Evolutionary conservation across 2,888 invertebrate species (phyloP).

Genomic region (Vannuccia rotundouncinata): DNA sequence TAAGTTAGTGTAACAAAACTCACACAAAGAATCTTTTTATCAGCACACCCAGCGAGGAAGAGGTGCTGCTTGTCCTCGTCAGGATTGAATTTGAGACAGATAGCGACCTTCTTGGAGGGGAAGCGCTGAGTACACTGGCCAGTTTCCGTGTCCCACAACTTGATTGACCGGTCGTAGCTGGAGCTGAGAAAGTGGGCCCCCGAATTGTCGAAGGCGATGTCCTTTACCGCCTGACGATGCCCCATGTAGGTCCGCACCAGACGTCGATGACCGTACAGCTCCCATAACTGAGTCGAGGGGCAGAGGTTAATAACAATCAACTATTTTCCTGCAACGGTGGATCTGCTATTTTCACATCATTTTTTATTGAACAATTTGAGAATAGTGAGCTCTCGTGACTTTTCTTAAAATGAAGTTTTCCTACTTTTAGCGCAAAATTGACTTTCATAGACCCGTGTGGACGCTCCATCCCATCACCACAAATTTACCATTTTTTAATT

Average conservation of each 20-base stretch:
- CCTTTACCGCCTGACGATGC: slow-evolving; percentile 90
- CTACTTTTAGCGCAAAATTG: too few species aligned
- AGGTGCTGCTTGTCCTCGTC: slow-evolving; percentile 92
- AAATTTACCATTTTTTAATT: too few species aligned
- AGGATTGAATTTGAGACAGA: slow-evolving; percentile 95
- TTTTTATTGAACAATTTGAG: too few species aligned
- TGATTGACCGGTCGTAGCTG: slow-evolving; percentile 87
- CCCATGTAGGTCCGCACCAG: slow-evolving; percentile 90
- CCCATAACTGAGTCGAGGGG: slow-evolving; percentile 81
- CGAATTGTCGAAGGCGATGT: slow-evolving; percentile 86
- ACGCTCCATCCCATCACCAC: too few species aligned
- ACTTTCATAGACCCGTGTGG: too few species aligned
- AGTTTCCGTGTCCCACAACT: slow-evolving; percentile 97
- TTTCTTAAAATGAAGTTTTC: too few species aligned
- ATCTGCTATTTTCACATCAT: too few species aligned
- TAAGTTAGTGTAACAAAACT: slow-evolving; percentile 56
- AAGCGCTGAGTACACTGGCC: slow-evolving; percentile 66
- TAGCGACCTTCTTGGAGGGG: slow-evolving; percentile 90
- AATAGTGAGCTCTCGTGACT: too few species aligned
- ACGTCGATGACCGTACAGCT: slow-evolving; percentile 86
- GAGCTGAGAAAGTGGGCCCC: slow-evolving; percentile 89
- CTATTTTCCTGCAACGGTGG: too few species aligned
- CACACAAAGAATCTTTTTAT: slow-evolving; percentile 97
- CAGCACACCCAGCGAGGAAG: slow-evolving; percentile 94
- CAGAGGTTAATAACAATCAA: too few species aligned